These are phyloP conservation scores for Chaetops frenatus DNA, from an alignment of 2,113 vertebrate species.

Conservation along the genomic window DNA sequence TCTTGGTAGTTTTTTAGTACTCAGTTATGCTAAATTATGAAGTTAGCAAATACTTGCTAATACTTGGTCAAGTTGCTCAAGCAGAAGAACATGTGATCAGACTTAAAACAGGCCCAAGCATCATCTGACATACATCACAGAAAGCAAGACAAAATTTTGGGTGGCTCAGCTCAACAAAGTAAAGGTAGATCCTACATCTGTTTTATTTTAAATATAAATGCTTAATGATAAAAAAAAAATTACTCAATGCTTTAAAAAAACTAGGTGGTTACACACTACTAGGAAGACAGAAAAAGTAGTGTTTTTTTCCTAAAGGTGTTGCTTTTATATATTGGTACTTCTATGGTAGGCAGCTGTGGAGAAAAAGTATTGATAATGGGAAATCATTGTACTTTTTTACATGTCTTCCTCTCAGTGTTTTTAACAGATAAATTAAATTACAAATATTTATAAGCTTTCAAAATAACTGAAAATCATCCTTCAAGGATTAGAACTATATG, in stretches of 20 bases:
- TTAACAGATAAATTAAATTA: background rate
- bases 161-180: background rate
- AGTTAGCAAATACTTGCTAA: background rate
- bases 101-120: background rate
- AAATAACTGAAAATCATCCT: background rate
- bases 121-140: background rate
- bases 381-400: background rate
- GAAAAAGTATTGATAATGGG: background rate
- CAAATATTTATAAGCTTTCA: background rate
- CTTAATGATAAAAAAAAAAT: background rate
- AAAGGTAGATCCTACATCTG: background rate
- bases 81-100: background rate
- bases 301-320: background rate
- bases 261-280: background rate
- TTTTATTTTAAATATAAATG: background rate
- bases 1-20: background rate
- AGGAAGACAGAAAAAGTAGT: background rate
- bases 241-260: background rate
- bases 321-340: background rate
- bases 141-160: background rate
- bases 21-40: background rate
- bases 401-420: background rate
- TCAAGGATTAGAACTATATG: background rate
- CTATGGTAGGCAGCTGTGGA: background rate
- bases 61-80: background rate